phyloP scores from a whole-genome alignment of 2,888 invertebrate genomes.

The Venusia cambrica region DNA sequence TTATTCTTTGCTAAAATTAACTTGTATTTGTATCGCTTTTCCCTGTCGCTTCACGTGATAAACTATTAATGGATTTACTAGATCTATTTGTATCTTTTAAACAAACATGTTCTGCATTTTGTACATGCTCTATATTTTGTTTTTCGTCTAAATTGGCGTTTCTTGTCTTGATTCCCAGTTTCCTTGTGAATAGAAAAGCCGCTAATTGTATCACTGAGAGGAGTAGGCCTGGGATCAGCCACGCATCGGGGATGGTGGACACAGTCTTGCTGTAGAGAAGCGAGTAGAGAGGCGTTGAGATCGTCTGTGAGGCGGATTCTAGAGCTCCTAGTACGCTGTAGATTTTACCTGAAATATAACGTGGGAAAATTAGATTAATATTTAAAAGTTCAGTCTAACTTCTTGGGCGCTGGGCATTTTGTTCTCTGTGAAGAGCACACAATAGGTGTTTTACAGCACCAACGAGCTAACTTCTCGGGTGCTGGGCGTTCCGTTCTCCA shows the following conservation, averaged over 20 bases:
- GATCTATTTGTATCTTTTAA: slow-evolving; percentile 14
- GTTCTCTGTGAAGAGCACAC: no score
- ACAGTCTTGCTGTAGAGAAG: slow-evolving; percentile 68
- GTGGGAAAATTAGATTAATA: no score
- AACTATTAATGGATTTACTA: slow-evolving; percentile 13
- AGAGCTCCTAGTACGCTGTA: slow-evolving; percentile 72
- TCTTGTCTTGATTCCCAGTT: slow-evolving; percentile 29
- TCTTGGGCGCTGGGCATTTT: no score
- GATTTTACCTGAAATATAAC: slow-evolving; percentile 67
- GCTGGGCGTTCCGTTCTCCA: no score
- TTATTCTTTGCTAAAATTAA: no score
- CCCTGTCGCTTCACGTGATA: slow-evolving; percentile 15
- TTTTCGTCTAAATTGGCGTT: slow-evolving; percentile 16
- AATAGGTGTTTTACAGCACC: no score
- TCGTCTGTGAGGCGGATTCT: slow-evolving; percentile 68
- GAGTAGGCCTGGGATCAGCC: slow-evolving; percentile 62
- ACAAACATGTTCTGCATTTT: slow-evolving; percentile 6
- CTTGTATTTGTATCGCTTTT: no score
- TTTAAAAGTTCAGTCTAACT: no score
- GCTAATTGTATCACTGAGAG: slow-evolving; percentile 56
- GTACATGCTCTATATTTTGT: slow-evolving; percentile 17
- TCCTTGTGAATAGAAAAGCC: slow-evolving; percentile 55
- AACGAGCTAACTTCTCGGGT: no score
- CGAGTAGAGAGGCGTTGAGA: slow-evolving; percentile 67
- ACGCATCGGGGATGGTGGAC: slow-evolving; percentile 59